Evolutionary conservation across 1,140 invertebrate species (phyloP).

Genomic region (Xylocopa sonorina): DNA sequence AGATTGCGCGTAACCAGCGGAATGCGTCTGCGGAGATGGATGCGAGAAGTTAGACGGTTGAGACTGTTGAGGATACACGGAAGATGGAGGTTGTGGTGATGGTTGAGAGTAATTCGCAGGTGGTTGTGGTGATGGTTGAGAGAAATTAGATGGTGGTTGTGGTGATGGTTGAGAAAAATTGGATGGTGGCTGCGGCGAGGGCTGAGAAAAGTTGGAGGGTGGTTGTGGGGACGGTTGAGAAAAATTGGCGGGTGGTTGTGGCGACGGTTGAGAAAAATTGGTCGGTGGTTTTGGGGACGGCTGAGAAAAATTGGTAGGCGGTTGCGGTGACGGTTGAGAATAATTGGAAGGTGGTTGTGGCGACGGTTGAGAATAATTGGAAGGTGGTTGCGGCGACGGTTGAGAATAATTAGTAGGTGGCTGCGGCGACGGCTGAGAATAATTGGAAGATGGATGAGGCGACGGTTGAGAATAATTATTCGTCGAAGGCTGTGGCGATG

Average conservation of each 20-base stretch:
- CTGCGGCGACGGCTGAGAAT: slow-evolving; percentile 72
- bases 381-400: slow-evolving; percentile 72
- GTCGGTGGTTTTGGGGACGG: slow-evolving; percentile 66
- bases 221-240: slow-evolving; percentile 73
- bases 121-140: slow-evolving; percentile 71
- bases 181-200: slow-evolving; percentile 72
- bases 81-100: slow-evolving; percentile 69
- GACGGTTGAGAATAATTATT: slow-evolving; percentile 75
- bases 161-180: slow-evolving; percentile 67
- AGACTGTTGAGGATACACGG: slow-evolving; percentile 63
- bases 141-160: slow-evolving; percentile 65
- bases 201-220: slow-evolving; percentile 71
- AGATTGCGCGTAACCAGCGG: slow-evolving; percentile 71
- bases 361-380: slow-evolving; percentile 65
- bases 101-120: slow-evolving; percentile 71
- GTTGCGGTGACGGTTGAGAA: slow-evolving; percentile 71
- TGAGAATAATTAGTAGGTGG: slow-evolving; percentile 73
- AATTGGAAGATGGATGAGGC: slow-evolving; percentile 69
- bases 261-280: slow-evolving; percentile 74
- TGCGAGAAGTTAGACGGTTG: slow-evolving; percentile 62
- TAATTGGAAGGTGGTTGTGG: slow-evolving; percentile 66
- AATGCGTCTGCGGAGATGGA: slow-evolving; percentile 68
- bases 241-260: slow-evolving; percentile 70
- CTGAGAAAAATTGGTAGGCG: slow-evolving; percentile 64
- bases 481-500: slow-evolving; percentile 73